Evolutionary conservation across 2,888 invertebrate species (phyloP).

Genomic region (Mongoloraphidia duomilia): DNA sequence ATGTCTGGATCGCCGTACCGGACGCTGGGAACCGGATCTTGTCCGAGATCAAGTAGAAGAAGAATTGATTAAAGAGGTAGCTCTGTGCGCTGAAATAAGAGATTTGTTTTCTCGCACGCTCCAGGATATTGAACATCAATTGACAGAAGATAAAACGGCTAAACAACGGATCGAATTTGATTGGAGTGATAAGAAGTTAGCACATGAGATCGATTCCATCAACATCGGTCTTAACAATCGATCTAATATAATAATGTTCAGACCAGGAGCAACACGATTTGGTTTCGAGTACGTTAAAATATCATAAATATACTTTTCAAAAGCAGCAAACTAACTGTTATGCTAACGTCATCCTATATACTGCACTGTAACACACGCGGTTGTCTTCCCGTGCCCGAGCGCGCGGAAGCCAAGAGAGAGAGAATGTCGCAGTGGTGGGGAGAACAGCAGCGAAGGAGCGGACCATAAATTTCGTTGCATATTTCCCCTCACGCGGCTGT

Average conservation of each 20-base stretch:
- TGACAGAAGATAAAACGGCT: conserved; percentile 59
- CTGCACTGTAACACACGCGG: no score
- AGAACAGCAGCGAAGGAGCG: no score
- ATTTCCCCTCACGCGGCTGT: no score
- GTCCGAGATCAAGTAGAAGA: conserved; percentile 64
- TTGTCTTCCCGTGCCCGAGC: no score
- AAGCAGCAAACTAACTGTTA: no score
- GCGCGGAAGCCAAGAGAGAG: no score
- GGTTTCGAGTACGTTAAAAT: conserved; percentile 48
- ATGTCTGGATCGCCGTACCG: conserved; percentile 55
- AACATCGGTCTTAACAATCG: conserved; percentile 55
- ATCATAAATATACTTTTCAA: no score
- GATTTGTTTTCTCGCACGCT: conserved; percentile 45
- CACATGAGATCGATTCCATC: conserved; percentile 58
- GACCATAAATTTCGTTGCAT: no score
- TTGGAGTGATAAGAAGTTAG: conserved; percentile 80
- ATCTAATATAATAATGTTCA: conserved; percentile 58
- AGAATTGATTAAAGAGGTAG: conserved; percentile 59
- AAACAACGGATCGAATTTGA: conserved; percentile 76
- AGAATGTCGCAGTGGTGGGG: no score
- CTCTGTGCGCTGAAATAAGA: conserved; percentile 53
- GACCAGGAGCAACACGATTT: conserved; percentile 65
- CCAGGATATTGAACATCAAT: conserved; percentile 52
- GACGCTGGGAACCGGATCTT: conserved; percentile 55
- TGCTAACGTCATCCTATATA: no score